Base-by-base conservation (phyloP, 2,113 vertebrate genomes). In the Pomatorhinus ruficollis region DNA sequence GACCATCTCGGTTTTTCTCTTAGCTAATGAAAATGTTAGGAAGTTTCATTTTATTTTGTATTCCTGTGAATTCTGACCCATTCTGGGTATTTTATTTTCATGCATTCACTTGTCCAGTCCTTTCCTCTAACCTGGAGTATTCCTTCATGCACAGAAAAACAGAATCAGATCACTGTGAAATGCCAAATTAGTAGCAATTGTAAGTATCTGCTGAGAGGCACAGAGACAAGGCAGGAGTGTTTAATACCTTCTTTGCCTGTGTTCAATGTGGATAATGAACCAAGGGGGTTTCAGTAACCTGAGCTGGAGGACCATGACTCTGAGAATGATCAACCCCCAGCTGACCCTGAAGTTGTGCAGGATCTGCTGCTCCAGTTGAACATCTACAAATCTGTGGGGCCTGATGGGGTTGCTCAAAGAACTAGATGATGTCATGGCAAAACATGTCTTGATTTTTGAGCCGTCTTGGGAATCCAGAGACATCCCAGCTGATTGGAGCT, bases 1-100 rank as follows among this genome's bases (percentile, higher is more conserved):
- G 7, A 45, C 12, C 1, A 8, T 10, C 21, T 68, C 0, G 0
- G 2, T 68, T 72, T 64, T 37, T 9, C 31, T 47, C 11, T 89
- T 56, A 15, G 17, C 28, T 87, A 45, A 33, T 35, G 33, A 89
- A 64, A 17, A 27, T 37, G 10, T 39, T 65, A 30, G 24, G 21
- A 77, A 56, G 13, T 68, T 90, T 56, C 23, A 17, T 44, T 90
- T 81, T 65, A 15, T 15, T 81, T 79, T 45, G 9, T 23, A n/a
- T 70, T 74, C 14, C 37, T 69, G 21, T 94, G 50, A 79, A 81
- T 81, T 53, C 57, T 84, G 22, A 65, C 24, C 40, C 10, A 12
- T 37, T 72, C 31, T 68, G 60, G 27, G 5, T 91, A 37, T 37
- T 52, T 84, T 78, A 57, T 84, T 86, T 77, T n/a, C 16, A 10